phyloP scores from a whole-genome alignment of 2,113 vertebrate species.

The Xenopus borealis region DNA sequence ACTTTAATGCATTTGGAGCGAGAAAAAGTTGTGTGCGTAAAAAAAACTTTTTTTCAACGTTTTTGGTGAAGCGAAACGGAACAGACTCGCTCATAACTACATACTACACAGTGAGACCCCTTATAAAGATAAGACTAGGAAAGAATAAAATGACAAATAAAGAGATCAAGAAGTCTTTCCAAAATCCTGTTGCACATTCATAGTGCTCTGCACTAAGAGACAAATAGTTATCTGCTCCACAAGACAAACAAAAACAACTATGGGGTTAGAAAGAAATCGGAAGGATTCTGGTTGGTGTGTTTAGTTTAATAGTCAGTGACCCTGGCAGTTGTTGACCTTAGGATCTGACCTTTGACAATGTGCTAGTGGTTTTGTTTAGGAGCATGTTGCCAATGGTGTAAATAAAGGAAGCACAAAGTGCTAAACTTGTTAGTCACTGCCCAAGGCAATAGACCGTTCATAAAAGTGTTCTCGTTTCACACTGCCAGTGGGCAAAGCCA shows the following conservation, averaged over 20 bases:
- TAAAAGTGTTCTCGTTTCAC: slow-evolving; percentile 54
- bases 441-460: slow-evolving; percentile 22
- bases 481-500: slow-evolving; percentile 61
- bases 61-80: no score
- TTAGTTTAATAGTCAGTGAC: slow-evolving; percentile 69
- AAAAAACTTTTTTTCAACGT: no score
- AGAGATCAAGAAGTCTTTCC: no score
- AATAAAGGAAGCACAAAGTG: slow-evolving; percentile 71
- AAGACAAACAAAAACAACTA: neutral
- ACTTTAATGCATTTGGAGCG: no score
- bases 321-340: slow-evolving; percentile 63
- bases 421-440: slow-evolving; percentile 52
- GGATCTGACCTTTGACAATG: slow-evolving; percentile 66
- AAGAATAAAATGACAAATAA: no score
- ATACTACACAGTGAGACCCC: no score
- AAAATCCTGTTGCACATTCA: no score
- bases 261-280: neutral
- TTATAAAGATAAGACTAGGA: no score
- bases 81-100: no score
- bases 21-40: no score
- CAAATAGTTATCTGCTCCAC: no score
- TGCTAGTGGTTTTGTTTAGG: slow-evolving; percentile 64
- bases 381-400: slow-evolving; percentile 67
- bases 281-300: slow-evolving; percentile 53
- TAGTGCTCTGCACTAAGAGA: no score